Evolutionary conservation across 2,113 vertebrate genomes (phyloP), one percentile per base, ranked within the genome.

Genomic region (Petrocephalus zakoni): DNA sequence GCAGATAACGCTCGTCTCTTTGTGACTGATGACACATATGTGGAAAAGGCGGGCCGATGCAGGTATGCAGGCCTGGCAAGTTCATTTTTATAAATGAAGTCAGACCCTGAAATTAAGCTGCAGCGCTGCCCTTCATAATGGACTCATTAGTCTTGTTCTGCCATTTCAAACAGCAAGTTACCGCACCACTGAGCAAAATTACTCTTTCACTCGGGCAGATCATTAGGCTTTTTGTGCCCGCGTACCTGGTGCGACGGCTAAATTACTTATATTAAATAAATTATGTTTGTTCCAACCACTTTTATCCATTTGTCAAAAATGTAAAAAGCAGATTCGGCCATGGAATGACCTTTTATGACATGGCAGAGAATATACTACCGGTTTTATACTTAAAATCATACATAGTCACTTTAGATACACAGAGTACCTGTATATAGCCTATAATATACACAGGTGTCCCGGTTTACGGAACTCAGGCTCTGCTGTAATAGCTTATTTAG

Each of bases 41-140:
- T 78, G 37, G 13, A 78, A 37, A 11, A 42, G 19, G 42, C 9
- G 46, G 5, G 29, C 81, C 17, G 78, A 49, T 49, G 46, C 42
- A 83, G 72, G 72, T 47, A 83, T 83, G 49, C 81, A 49, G 9
- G 21, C 34, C 49, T 21, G 81, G 42, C 17, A 49, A 83, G 21
- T 83, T 83, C 42, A 83, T 49, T 83, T 83, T 83, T 83, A 83
- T 83, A 83, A 83, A 83, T 83, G 37, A 49, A 83, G 81, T 49
- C 81, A 83, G 81, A 83, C 42, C 49, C 19, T 49, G 81, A 83
- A 83, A 83, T 83, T 21, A 83, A 83, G 81, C 46, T 49, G 21
- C 81, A 7, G 72, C 13, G 42, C 72, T 78, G 29, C 72, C 34
- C 72, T 37, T 78, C 81, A 83, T 83, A 83, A 83, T 83, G 81